A percentile compares a stretch with the other conserved stretches of the same genome.
phyloP scores from a whole-genome alignment of 2,797 vertebrate species.

The Phataginus tetradactyla region DNA sequence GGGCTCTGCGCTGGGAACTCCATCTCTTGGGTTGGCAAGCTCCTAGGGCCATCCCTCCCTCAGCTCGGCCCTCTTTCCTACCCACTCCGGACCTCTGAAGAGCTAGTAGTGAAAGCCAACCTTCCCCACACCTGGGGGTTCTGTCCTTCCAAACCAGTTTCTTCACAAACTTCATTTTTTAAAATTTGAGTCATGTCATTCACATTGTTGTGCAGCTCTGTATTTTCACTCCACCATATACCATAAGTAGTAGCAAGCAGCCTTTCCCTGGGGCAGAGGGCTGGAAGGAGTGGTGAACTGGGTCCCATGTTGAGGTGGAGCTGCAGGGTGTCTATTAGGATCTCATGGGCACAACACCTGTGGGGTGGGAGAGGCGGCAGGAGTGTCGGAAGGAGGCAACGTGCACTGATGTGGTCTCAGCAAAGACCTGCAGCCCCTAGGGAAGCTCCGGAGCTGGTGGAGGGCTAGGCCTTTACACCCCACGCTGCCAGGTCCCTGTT shows the following conservation, averaged over 20 bases:
- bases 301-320: not conserved
- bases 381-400: not conserved
- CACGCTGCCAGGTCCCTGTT: not conserved
- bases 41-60: not conserved
- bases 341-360: no score
- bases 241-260: fast-evolving
- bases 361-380: not conserved
- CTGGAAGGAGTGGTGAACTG: no score
- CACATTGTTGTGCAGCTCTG: not conserved
- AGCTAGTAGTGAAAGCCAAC: not conserved
- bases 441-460: not conserved
- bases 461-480: not conserved
- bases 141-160: not conserved
- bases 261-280: fast-evolving
- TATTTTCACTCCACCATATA: fast-evolving
- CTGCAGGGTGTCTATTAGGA: fast-evolving
- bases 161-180: not conserved
- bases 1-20: not conserved
- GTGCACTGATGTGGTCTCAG: not conserved
- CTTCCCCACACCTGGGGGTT: not conserved
- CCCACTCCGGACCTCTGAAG: not conserved
- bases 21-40: not conserved
- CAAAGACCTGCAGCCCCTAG: not conserved
- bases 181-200: not conserved
- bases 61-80: not conserved